Evolutionary conservation across 2,888 invertebrate genomes (phyloP).

Genomic region (Cecidostiba fungosa): DNA sequence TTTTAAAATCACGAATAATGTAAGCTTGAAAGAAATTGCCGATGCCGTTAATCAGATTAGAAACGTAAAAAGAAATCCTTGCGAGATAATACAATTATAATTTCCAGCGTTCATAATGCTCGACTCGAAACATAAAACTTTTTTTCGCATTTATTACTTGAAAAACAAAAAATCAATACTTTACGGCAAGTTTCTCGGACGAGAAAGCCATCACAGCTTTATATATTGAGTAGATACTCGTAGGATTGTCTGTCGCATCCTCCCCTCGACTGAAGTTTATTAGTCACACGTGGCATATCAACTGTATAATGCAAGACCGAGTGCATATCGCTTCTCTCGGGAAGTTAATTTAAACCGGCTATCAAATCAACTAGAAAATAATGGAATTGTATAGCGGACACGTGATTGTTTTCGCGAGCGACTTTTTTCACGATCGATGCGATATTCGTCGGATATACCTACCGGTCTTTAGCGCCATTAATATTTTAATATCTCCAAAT

Average conservation of each 20-base stretch:
- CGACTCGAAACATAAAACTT: too few species aligned
- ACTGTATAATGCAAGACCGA: too few species aligned
- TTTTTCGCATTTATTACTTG: background rate
- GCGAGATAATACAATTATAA: too few species aligned
- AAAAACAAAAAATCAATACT: constrained; percentile 13
- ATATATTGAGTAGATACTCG: background rate
- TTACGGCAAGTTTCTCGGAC: background rate
- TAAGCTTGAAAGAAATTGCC: too few species aligned
- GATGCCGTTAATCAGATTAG: too few species aligned
- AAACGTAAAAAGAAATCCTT: too few species aligned
- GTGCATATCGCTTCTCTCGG: background rate
- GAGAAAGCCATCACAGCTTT: background rate
- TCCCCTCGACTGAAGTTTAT: background rate
- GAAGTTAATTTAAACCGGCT: constrained; percentile 4
- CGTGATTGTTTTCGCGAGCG: constrained; percentile 28
- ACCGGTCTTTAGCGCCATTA: constrained; percentile 1
- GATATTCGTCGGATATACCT: background rate
- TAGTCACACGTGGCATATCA: background rate
- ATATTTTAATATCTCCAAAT: constrained; percentile 5
- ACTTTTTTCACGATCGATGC: constrained; percentile 40
- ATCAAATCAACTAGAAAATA: background rate
- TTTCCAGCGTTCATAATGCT: too few species aligned
- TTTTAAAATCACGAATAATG: too few species aligned
- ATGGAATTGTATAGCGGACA: background rate
- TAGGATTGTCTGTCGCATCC: background rate